These are phyloP conservation scores for Strigamia maritima DNA, from an alignment of 2,888 invertebrate genomes.

Conservation along the genomic window DNA sequence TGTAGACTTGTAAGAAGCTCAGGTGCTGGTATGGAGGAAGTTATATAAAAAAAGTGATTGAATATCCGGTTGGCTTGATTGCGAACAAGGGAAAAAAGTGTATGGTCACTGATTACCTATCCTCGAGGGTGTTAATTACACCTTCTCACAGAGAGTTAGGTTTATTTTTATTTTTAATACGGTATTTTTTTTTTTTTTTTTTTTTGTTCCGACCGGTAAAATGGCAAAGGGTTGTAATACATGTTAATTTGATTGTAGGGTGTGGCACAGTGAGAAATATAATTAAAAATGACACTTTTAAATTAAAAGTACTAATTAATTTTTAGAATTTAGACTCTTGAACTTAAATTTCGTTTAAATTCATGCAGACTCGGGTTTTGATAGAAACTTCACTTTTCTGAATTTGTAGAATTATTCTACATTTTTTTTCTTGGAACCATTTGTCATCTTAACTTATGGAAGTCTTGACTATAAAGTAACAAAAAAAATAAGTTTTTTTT, in stretches of 20 bases:
- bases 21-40: neutral
- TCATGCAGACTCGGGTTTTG: neutral
- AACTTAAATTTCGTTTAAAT: neutral
- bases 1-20: constrained; percentile 5
- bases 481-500: neutral
- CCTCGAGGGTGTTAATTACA: constrained; percentile 10
- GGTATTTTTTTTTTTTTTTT: too few species aligned
- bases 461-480: neutral
- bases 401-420: neutral
- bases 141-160: neutral
- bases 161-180: too few species aligned
- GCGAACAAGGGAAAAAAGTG: neutral
- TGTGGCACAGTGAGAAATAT: too few species aligned
- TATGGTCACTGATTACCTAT: constrained; percentile 9
- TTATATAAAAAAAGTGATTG: neutral
- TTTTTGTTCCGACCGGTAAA: too few species aligned
- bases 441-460: neutral
- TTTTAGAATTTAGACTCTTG: too few species aligned
- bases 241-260: too few species aligned
- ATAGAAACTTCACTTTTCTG: neutral
- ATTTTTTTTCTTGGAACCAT: neutral
- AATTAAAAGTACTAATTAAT: too few species aligned
- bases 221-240: too few species aligned
- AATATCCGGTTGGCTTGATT: constrained; percentile 2
- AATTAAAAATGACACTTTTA: too few species aligned